Evolutionary conservation across 2,797 vertebrate genomes (phyloP).

Genomic region (Hyperoplus lanceolatus): DNA sequence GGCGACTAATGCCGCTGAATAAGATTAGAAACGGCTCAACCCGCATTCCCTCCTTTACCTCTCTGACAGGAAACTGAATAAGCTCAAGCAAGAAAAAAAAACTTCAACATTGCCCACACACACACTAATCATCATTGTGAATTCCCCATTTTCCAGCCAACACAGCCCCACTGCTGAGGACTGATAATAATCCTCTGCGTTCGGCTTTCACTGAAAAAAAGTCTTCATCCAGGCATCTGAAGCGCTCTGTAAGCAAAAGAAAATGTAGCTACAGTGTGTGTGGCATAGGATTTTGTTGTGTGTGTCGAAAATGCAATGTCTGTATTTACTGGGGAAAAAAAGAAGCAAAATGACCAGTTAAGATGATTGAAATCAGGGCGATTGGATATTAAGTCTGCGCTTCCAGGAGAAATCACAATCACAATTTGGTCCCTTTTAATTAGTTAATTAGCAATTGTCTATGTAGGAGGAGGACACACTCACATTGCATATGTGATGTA

Average conservation of each 20-base stretch:
- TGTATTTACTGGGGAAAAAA: conserved; percentile 39
- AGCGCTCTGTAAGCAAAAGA: conserved; percentile 53
- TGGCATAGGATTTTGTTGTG: not conserved
- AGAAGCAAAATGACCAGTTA: conserved; percentile 35
- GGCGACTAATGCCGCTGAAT: conserved; percentile 69
- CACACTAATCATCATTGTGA: conserved; percentile 66
- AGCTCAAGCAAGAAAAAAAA: conserved; percentile 40
- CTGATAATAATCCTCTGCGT: conserved; percentile 62
- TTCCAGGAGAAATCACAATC: conserved; percentile 47
- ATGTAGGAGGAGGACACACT: conserved; percentile 71
- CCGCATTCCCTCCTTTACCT: conserved; percentile 50
- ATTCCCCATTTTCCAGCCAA: conserved; percentile 56
- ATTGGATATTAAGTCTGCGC: conserved; percentile 25
- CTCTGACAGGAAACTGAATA: conserved; percentile 64
- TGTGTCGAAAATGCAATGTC: conserved; percentile 29
- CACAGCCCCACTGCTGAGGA: conserved; percentile 61
- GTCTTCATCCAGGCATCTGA: conserved; percentile 53
- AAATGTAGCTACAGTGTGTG: conserved; percentile 27
- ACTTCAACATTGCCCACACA: conserved; percentile 62
- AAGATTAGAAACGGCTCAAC: conserved; percentile 70
- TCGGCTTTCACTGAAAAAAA: conserved; percentile 46
- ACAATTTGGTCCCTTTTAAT: conserved; percentile 64
- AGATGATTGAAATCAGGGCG: conserved; percentile 51
- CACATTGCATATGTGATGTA: conserved; percentile 64
- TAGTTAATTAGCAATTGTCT: conserved; percentile 69